Evolutionary conservation across 1,140 invertebrate genomes (phyloP), one percentile per base, ranked within the genome.

Genomic region (Leptinotarsa texana): DNA sequence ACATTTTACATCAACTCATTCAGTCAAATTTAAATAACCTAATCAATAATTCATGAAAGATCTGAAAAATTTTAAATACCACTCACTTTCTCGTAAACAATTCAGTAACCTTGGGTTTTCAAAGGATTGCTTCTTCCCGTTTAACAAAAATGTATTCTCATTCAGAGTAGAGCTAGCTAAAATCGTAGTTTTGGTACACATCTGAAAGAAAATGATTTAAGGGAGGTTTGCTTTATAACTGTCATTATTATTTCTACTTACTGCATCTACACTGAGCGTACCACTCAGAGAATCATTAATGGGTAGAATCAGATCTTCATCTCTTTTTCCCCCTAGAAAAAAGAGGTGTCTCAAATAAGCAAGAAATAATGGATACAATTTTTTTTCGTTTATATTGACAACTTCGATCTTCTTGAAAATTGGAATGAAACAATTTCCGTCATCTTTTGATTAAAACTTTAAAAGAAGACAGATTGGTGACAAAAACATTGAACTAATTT

Each of bases 251-350:
- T 42, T 42, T 66, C 51, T 77, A 80, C 80, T 87, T 89, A 95
- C 94, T 86, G 96, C 90, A 81, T 94, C 90, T 5, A 91, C 92
- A 83, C 92, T 90, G 11, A 99, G 87, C 74, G 96, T 98, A 73
- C 93, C 92, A 88, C 97, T 99, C 63, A 99, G 87, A 13, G 98
- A 99, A 87, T 98, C 96, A 88, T 99, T 99, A 42, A 97, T 86
- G n/a, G 98, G 98, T 73, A 99, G 87, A 83, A 99, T 97, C 77
- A 98, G 87, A 67, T 93, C 86, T 85, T 98, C 96, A 88, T 99
- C 91, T 80, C 92, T 88, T 88, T 99, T 99, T 13, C 98, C 98
- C 98, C 96, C 95, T 96, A 78, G 80, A 88, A 89, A 77, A 83
- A 79, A 81, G 77, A 57, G 1, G 6, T 33, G 27, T 27, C 6